phyloP scores from a whole-genome alignment of 1,140 invertebrate genomes.

The Frieseomelitta varia region DNA sequence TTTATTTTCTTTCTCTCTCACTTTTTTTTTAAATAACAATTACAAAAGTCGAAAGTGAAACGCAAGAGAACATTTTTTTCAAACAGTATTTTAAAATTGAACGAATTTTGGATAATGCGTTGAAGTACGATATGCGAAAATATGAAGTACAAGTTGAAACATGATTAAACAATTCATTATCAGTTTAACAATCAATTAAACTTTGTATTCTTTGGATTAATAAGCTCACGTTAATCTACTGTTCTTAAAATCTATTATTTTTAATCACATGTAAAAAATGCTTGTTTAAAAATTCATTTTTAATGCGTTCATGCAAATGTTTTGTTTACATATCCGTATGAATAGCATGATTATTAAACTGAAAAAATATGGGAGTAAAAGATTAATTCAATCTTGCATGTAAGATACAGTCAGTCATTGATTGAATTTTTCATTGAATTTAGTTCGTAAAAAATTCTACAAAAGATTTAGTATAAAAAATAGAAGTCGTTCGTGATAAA shows the following conservation, averaged over 20 bases:
- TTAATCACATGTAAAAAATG: no score
- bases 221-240: rapidly evolving
- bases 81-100: no score
- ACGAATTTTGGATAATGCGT: no score
- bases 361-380: neutral
- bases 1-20: neutral
- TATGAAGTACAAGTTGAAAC: neutral
- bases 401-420: neutral
- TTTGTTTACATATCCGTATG: neutral
- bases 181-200: neutral
- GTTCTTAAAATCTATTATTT: no score
- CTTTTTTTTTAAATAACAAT: rapidly evolving
- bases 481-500: neutral
- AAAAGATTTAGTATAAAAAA: neutral
- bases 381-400: neutral
- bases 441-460: neutral
- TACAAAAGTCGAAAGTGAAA: neutral
- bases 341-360: neutral
- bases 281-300: neutral
- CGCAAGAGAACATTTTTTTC: rapidly evolving
- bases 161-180: neutral
- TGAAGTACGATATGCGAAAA: neutral
- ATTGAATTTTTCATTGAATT: neutral
- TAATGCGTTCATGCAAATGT: neutral
- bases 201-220: neutral